phyloP scores from a whole-genome alignment of 2,888 invertebrate species.

The Malthinus flaveolus region DNA sequence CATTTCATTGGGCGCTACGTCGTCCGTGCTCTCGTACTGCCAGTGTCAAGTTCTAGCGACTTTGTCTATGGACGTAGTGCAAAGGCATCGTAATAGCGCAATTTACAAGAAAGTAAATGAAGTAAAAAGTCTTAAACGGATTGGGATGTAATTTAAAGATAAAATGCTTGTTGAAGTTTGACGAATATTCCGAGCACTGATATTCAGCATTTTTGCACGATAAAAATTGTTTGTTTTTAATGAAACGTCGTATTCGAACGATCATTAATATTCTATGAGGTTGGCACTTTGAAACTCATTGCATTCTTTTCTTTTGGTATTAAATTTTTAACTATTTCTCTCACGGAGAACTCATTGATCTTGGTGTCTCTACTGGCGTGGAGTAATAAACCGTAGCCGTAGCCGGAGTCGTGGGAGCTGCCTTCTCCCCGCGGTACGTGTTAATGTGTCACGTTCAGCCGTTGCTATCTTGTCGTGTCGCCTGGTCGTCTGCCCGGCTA shows the following conservation, averaged over 20 bases:
- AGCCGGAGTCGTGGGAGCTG: conserved; percentile 25
- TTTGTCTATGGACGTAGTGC: too few species aligned
- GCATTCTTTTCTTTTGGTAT: conserved; percentile 38
- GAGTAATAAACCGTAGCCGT: conserved; percentile 38
- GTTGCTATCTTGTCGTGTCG: conserved; percentile 45
- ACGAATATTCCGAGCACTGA: too few species aligned
- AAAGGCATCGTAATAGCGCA: too few species aligned
- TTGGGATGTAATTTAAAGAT: too few species aligned
- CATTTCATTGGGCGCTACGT: too few species aligned
- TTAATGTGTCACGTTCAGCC: conserved; percentile 54
- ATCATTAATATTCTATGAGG: conserved; percentile 32
- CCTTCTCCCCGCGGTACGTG: conserved; percentile 43
- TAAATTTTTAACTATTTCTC: conserved; percentile 49
- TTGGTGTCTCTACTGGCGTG: conserved; percentile 34
- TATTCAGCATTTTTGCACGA: too few species aligned
- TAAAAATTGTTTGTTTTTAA: conserved; percentile 17
- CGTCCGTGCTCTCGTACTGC: too few species aligned
- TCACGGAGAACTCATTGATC: conserved; percentile 50
- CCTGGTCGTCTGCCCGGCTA: conserved; percentile 41
- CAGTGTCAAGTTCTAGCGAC: too few species aligned
- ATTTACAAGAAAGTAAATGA: too few species aligned
- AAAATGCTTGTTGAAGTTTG: too few species aligned
- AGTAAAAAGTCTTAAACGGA: too few species aligned
- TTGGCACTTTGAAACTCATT: conserved; percentile 29
- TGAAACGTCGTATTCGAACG: conserved; percentile 12